Evolutionary conservation across 2,797 vertebrate species (phyloP).

Genomic region (Chiroxiphia lanceolata): DNA sequence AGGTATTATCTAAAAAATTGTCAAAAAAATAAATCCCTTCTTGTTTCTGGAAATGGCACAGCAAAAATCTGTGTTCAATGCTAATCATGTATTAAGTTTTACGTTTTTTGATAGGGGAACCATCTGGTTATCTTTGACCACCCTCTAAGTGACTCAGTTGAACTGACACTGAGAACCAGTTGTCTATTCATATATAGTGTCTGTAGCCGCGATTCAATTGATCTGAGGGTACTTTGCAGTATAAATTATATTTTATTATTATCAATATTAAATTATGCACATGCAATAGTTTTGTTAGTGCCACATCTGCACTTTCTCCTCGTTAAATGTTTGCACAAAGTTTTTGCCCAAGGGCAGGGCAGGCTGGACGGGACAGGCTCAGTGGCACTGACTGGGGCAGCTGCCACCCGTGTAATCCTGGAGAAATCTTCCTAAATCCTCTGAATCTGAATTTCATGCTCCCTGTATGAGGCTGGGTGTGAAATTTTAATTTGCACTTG

Average conservation of each 20-base stretch:
- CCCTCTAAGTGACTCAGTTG: background rate
- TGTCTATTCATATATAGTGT: accelerated
- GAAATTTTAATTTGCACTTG: slow-evolving; percentile 69
- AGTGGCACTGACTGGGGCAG: background rate
- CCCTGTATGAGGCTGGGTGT: slow-evolving; percentile 27
- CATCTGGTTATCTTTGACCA: background rate
- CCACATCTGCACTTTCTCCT: background rate
- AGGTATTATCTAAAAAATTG: background rate
- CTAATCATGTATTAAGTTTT: background rate
- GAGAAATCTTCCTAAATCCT: slow-evolving; percentile 29
- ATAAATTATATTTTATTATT: background rate
- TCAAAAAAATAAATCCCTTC: background rate
- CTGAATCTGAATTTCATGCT: slow-evolving; percentile 35
- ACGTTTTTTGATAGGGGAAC: background rate
- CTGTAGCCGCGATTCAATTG: accelerated
- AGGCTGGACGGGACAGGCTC: background rate
- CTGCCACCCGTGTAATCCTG: background rate
- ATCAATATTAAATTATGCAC: background rate
- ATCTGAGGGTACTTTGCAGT: background rate
- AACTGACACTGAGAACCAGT: background rate
- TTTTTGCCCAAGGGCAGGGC: background rate
- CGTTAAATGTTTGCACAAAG: accelerated
- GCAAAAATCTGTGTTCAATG: background rate
- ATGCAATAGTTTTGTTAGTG: background rate
- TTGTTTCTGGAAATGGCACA: background rate